Evolutionary conservation across 1,140 invertebrate species (phyloP).

Genomic region (Pogonognathellus flavescens): DNA sequence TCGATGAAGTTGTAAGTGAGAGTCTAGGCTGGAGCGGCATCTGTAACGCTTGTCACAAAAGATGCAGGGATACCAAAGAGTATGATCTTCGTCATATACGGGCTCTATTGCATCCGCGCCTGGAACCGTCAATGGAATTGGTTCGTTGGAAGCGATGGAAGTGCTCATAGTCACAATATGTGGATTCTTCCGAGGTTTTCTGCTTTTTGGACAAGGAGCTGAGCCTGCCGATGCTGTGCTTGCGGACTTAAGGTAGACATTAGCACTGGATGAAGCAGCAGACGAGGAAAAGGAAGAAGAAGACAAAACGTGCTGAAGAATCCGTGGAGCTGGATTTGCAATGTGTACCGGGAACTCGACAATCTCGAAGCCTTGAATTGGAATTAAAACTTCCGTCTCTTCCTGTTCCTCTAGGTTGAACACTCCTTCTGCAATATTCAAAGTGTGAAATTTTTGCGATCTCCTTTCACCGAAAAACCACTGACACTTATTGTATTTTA

Average conservation of each 20-base stretch:
- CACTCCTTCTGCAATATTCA: constrained; percentile 56
- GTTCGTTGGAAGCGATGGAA: background rate
- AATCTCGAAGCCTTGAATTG: constrained; percentile 27
- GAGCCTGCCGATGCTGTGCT: background rate
- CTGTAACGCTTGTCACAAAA: constrained; percentile 63
- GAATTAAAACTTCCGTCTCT: constrained; percentile 52
- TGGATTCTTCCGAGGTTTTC: background rate
- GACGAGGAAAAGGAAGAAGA: background rate
- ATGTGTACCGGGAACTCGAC: constrained; percentile 17
- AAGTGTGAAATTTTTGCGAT: constrained; percentile 36
- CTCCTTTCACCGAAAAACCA: background rate
- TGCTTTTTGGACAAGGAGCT: constrained; percentile 26
- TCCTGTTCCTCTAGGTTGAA: constrained; percentile 28
- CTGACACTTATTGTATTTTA: background rate
- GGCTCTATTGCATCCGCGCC: background rate
- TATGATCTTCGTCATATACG: background rate
- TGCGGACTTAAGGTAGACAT: too few species aligned
- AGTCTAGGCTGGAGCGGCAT: constrained; percentile 62
- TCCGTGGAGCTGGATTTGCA: background rate
- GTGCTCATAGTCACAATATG: background rate
- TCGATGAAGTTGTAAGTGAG: constrained; percentile 64
- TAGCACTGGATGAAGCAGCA: background rate
- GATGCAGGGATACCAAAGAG: constrained; percentile 37
- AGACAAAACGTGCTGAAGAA: background rate
- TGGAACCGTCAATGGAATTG: background rate